A percentile compares a stretch with the other conserved stretches of the same genome.
phyloP scores from a whole-genome alignment of 2,113 vertebrate species.

The Sylvia atricapilla region DNA sequence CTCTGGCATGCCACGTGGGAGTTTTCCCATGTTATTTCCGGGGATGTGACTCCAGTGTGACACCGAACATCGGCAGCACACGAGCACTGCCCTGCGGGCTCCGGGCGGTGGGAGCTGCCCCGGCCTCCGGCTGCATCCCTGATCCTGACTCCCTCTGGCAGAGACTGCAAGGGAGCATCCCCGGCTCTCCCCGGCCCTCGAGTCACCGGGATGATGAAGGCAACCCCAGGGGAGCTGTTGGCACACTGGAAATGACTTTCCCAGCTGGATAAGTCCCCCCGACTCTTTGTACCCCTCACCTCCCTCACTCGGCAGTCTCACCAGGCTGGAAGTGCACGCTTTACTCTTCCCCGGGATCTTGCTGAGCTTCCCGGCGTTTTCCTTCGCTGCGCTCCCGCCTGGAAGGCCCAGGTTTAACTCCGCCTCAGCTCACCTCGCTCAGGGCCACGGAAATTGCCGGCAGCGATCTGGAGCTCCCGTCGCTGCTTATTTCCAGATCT shows the following conservation, averaged over 20 bases:
- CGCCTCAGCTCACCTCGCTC: background rate
- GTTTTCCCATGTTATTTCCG: background rate
- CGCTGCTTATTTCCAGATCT: background rate
- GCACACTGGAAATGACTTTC: background rate
- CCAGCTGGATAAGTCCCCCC: background rate
- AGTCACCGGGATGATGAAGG: background rate
- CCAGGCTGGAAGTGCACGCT: background rate
- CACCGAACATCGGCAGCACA: background rate
- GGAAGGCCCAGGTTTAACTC: background rate
- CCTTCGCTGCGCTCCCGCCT: background rate
- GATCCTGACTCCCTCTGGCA: background rate
- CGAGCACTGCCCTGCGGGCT: background rate
- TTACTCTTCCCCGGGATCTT: background rate
- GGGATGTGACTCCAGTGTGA: background rate
- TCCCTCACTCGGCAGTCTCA: background rate
- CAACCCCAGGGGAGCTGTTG: background rate
- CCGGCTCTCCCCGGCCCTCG: background rate
- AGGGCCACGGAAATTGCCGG: background rate
- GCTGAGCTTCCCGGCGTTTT: background rate
- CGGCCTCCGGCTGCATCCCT: accelerated
- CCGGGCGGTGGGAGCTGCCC: accelerated
- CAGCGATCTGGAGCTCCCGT: background rate
- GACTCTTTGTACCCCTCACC: background rate
- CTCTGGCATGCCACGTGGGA: background rate
- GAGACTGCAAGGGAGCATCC: background rate